Conservation (phyloP, 2,113 vertebrate genomes). For the Arenaria interpres region DNA sequence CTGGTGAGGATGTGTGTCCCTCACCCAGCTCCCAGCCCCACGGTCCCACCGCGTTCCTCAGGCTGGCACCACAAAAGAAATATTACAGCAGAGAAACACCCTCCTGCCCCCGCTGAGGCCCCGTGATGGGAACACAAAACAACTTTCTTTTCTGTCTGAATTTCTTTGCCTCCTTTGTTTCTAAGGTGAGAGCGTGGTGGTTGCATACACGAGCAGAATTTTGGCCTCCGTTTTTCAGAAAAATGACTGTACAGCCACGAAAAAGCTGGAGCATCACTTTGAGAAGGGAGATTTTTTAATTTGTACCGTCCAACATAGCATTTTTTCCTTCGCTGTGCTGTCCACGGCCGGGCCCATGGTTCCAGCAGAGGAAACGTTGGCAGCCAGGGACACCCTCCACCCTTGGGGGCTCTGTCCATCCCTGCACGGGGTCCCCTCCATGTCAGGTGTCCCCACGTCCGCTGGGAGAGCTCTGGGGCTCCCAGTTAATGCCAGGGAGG, state of each 20-base stretch:
- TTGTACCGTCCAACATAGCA: not conserved
- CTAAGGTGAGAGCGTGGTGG: not conserved
- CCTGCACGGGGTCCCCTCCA: accelerated
- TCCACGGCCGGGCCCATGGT: accelerated
- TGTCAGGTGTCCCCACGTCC: not conserved
- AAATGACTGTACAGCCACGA: not conserved
- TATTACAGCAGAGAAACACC: not conserved
- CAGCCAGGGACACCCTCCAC: not conserved
- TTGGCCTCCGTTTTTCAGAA: accelerated
- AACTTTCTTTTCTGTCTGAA: not conserved
- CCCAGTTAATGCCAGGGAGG: not conserved
- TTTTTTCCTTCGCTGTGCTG: not conserved
- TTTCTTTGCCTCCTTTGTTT: not conserved
- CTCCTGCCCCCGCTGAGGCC: accelerated
- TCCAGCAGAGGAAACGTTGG: not conserved
- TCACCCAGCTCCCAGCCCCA: not conserved
- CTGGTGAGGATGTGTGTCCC: not conserved
- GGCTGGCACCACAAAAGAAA: not conserved
- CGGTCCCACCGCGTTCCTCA: accelerated
- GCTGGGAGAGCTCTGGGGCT: not conserved
- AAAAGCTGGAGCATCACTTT: not conserved
- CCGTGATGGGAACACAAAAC: accelerated
- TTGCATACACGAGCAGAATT: not conserved
- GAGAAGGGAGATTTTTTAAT: not conserved
- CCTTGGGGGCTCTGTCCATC: accelerated